Conservation (phyloP, 2,888 invertebrate species). For the Plagodis dolabraria region DNA sequence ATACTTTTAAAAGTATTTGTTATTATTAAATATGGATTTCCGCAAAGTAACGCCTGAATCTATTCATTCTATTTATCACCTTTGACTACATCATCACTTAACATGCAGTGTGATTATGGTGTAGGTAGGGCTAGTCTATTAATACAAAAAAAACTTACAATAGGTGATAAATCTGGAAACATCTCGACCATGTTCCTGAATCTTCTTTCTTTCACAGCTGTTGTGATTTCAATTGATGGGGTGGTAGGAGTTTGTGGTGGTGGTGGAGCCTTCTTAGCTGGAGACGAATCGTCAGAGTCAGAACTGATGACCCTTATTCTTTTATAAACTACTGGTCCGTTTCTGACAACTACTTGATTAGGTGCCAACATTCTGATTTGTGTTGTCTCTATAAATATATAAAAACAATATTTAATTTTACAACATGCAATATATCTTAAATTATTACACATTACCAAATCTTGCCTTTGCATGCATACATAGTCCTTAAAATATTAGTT, state of each 20-base stretch:
- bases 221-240: slow-evolving; percentile 59
- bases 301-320: slow-evolving; percentile 78
- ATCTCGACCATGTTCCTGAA: slow-evolving; percentile 86
- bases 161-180: slow-evolving; percentile 85
- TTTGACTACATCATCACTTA: too few relatives aligned
- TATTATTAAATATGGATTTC: too few relatives aligned
- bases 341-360: slow-evolving; percentile 50
- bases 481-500: too few relatives aligned
- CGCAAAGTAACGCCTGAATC: too few relatives aligned
- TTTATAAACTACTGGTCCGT: slow-evolving; percentile 68
- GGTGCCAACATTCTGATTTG: slow-evolving; percentile 68
- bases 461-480: too few relatives aligned
- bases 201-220: slow-evolving; percentile 82
- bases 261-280: slow-evolving; percentile 56
- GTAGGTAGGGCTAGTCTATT: too few relatives aligned
- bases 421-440: too few relatives aligned
- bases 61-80: too few relatives aligned
- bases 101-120: too few relatives aligned
- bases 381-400: slow-evolving; percentile 46
- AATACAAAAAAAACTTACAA: slow-evolving; percentile 77
- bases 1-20: too few relatives aligned
- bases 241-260: slow-evolving; percentile 19
- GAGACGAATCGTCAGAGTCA: slow-evolving; percentile 80
- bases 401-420: too few relatives aligned
- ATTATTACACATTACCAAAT: too few relatives aligned